Evolutionary conservation across 2,113 vertebrate genomes (phyloP).

Genomic region (Scopus umbretta): DNA sequence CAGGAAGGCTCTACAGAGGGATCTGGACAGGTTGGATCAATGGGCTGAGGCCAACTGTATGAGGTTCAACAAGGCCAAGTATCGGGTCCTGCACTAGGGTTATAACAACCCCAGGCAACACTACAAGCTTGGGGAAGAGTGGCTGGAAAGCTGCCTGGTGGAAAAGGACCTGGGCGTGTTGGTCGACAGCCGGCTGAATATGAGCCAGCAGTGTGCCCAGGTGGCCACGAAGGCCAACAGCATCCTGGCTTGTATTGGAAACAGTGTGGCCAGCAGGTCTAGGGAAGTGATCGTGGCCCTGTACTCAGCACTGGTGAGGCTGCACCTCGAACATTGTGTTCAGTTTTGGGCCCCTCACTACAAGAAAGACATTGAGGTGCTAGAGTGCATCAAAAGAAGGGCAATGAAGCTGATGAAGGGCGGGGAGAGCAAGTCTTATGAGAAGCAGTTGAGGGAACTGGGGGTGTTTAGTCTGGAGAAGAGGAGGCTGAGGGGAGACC

Average conservation of each 20-base stretch:
- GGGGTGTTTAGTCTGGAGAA: not conserved
- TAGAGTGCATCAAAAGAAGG: not conserved
- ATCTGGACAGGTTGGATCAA: not conserved
- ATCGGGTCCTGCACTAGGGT: not conserved
- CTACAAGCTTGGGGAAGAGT: not conserved
- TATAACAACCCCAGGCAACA: not conserved
- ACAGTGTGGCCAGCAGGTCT: not conserved
- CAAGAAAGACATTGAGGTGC: too few species aligned
- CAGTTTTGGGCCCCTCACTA: too few species aligned
- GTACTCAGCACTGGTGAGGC: not conserved
- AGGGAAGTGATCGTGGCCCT: not conserved
- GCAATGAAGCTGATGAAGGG: not conserved
- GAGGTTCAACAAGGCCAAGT: not conserved
- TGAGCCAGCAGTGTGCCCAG: not conserved
- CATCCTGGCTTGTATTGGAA: not conserved
- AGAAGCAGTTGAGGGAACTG: not conserved
- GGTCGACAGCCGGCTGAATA: fast-evolving
- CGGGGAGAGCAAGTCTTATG: not conserved
- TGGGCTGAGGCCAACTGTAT: not conserved
- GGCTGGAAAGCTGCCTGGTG: not conserved
- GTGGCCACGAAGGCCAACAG: not conserved
- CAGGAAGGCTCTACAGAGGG: not conserved
- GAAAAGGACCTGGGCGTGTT: not conserved
- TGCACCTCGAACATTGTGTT: not conserved
- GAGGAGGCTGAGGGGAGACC: not conserved